Conservation (phyloP, 2,888 invertebrate genomes). For the Lepidonotus clava region DNA sequence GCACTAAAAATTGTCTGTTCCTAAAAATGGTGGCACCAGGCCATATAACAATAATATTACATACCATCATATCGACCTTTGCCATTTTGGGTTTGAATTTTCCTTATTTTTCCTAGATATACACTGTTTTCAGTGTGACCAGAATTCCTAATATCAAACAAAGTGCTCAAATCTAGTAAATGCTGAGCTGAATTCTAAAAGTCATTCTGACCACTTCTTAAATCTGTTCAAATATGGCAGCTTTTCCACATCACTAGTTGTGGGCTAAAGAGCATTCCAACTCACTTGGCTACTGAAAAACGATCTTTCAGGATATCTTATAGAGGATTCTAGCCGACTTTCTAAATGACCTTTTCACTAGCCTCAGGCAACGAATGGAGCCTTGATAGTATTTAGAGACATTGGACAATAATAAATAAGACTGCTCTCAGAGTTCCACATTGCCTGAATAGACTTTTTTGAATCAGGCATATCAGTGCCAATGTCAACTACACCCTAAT, state of each 20-base stretch:
- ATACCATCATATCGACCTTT: constrained; percentile 47
- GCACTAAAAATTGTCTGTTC: constrained; percentile 30
- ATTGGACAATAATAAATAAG: constrained; percentile 50
- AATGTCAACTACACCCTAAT: constrained; percentile 36
- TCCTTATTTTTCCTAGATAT: constrained; percentile 34
- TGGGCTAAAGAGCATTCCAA: constrained; percentile 51
- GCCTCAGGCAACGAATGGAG: constrained; percentile 38
- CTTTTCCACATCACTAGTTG: constrained; percentile 39
- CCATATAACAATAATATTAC: constrained; percentile 51
- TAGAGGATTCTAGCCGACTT: constrained; percentile 9
- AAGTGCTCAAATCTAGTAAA: constrained; percentile 40
- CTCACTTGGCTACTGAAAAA: constrained; percentile 49
- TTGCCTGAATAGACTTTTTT: constrained; percentile 52
- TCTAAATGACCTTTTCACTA: constrained; percentile 50
- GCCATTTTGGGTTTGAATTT: constrained; percentile 54
- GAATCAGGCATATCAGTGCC: neutral
- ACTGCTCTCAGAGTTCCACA: constrained; percentile 13
- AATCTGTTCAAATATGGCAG: constrained; percentile 42
- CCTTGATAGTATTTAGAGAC: constrained; percentile 28
- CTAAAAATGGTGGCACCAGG: constrained; percentile 46
- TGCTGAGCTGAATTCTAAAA: constrained; percentile 31
- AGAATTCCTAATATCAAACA: constrained; percentile 45
- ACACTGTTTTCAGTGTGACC: constrained; percentile 43
- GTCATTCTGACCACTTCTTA: constrained; percentile 36
- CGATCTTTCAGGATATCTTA: constrained; percentile 38